Base-by-base conservation (phyloP, 2,888 invertebrate species). In the Drosophila anomalipes region DNA sequence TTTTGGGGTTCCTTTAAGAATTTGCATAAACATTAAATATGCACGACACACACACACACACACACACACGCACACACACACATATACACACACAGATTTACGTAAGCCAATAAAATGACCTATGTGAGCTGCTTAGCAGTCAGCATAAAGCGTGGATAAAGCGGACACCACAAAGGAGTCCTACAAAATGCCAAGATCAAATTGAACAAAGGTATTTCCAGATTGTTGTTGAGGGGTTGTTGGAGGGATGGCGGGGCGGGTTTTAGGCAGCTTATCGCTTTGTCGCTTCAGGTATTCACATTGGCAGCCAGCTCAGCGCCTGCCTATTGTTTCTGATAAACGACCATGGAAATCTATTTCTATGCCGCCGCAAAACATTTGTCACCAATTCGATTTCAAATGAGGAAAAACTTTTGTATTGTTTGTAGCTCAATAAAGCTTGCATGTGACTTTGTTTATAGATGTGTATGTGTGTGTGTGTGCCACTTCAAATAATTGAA, bases 21-120 rank as follows among this genome's bases (percentile, higher is more conserved):
- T 88, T 88, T 88, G 90, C 89, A 91, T 91, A 91, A 74, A 83
- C 86, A 91, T 88, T 91, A 88, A 83, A 86, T 88, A 91, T 90
- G 86, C 90, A 70, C 60, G 67, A 72, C 82, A 73, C 79, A 79
- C 77, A 79, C 39, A 56, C 74, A 75, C 56, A 19, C 22, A 26
- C 52, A 52, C 77, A 70, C 76, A 77, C 22, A 26, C 52, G 32
- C 77, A 70, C 76, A 77, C 22, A 10, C 30, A 52, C 77, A 73
- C 75, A 80, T 81, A 74, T 71, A 75, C 73, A 68, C 75, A 81
- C 77, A 77, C 74, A 71, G 91, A 90, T 90, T 90, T 76, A 39
- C 54, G 75, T 77, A 84, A 62, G 64, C 75, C 83, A 85, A 77
- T 85, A 79, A 87, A 90, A 75, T 88, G 86, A 82, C 83, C 88